Evolutionary conservation across 2,797 vertebrate species (phyloP), one percentile per base, ranked within the genome.

Genomic region (Enteromius trimaculatus): DNA sequence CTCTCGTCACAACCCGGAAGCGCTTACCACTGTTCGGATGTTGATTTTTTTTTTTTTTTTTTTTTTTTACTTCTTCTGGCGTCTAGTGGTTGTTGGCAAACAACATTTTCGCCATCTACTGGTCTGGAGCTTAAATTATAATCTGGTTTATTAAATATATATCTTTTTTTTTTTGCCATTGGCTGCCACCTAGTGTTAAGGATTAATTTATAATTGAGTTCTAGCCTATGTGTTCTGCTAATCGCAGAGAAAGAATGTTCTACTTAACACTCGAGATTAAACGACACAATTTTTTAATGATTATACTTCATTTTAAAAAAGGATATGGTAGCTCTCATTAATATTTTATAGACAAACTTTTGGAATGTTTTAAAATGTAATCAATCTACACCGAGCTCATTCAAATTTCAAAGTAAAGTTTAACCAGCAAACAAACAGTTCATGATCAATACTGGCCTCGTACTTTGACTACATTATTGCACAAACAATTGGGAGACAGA

Each of bases 361-460:
- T 83, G 62, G 58, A 44, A 70, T 16, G 23, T 31, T 64, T 64
- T 64, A 17, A 47, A 64, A 34, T 14, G 17, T 64, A 17, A 64
- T 64, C 14, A 17, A 64, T 31, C 16, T 6, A 21, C 44, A 34
- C 31, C 2, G 62, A 37, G 47, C 3, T 23, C 11, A 74, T 10
- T 42, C 39, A 42, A 10, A 10, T 10, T 44, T 16, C 88, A 88
- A 58, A 90, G 86, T 92, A 94, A 94, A 93, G 87, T 91, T 94
- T 92, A 94, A 93, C 93, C 88, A 91, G 84, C 86, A 81, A 92
- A 92, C 90, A 93, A 94, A 94, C 92, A 93, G 68, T 44, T 77
- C 21, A 1, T 79, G 42, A 71, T 79, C 62, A 53, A 79, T 79
- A 79, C 62, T 55, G 78, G 29, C 84, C 77, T 69, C 75, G 74